Conservation (phyloP, 2,113 vertebrate genomes). For the Cygnus buccinator region DNA sequence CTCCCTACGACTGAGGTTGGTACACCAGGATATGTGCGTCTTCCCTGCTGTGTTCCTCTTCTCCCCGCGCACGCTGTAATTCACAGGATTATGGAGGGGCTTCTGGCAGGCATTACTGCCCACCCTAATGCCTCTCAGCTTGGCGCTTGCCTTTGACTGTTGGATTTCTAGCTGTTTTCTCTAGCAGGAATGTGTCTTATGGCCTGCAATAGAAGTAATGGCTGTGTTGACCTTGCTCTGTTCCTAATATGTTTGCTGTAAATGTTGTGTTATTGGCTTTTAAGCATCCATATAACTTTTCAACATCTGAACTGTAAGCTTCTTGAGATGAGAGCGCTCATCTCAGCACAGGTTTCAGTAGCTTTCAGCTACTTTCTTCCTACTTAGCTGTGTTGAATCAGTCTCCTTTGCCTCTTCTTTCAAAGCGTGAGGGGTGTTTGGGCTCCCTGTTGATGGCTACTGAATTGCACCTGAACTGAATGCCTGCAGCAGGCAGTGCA, state of each 20-base stretch:
- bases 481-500: not conserved
- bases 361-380: not conserved
- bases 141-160: not conserved
- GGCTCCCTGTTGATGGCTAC: too few species aligned
- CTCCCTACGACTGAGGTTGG: not conserved
- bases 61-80: rapidly evolving
- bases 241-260: not conserved
- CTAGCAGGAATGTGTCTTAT: not conserved
- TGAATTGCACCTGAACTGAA: not conserved
- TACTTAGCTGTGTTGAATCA: not conserved
- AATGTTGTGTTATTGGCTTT: not conserved
- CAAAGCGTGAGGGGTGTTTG: not conserved
- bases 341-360: not conserved
- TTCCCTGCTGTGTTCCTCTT: not conserved
- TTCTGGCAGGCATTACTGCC: not conserved
- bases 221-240: not conserved
- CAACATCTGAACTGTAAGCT: not conserved
- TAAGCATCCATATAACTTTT: not conserved
- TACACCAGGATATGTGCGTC: not conserved
- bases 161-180: not conserved
- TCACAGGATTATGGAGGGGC: too few species aligned
- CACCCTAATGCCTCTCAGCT: not conserved
- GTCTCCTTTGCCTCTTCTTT: not conserved
- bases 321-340: not conserved
- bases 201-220: not conserved